These are phyloP conservation scores for Stratiomys singularior DNA, from an alignment of 2,888 invertebrate species.

Conservation along the genomic window DNA sequence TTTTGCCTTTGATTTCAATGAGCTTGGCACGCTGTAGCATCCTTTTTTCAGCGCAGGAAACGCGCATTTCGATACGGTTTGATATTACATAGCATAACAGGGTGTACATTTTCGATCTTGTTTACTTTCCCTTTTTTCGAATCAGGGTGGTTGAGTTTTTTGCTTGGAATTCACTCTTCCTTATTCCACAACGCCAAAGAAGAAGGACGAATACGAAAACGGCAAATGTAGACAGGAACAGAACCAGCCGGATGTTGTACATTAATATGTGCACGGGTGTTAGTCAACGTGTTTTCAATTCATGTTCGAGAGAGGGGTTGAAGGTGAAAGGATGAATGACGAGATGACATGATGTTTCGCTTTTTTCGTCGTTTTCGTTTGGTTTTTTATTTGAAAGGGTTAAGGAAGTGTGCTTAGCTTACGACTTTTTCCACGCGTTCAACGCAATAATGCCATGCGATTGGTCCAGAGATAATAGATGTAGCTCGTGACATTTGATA, in stretches of 20 bases:
- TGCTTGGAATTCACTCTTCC: conserved; percentile 25
- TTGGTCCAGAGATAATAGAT: conserved; percentile 30
- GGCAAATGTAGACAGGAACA: not conserved
- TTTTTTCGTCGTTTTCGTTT: too few relatives aligned
- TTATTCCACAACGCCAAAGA: too few relatives aligned
- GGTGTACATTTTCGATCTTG: conserved; percentile 11
- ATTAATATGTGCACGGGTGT: conserved; percentile 28
- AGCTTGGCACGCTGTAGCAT: conserved; percentile 15
- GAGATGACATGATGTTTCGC: conserved; percentile 32
- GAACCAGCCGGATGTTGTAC: conserved; percentile 31
- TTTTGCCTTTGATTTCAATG: conserved; percentile 14
- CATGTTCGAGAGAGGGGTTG: conserved; percentile 19
- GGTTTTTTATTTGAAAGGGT: conserved; percentile 46
- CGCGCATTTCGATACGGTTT: conserved; percentile 42
- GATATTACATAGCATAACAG: conserved; percentile 36
- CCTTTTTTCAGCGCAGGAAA: conserved; percentile 38
- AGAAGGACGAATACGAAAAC: not conserved
- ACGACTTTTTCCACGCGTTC: conserved; percentile 38
- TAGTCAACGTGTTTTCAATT: conserved; percentile 28
- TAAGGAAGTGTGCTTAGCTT: conserved; percentile 49
- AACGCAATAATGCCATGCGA: not conserved
- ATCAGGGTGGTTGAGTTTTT: conserved; percentile 3
- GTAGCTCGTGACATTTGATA: conserved; percentile 36
- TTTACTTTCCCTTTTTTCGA: conserved; percentile 35
- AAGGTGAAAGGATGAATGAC: conserved; percentile 32